Evolutionary conservation across 64 coral and sea anemone species (phyloP).

Genomic region (Montipora foliosa): DNA sequence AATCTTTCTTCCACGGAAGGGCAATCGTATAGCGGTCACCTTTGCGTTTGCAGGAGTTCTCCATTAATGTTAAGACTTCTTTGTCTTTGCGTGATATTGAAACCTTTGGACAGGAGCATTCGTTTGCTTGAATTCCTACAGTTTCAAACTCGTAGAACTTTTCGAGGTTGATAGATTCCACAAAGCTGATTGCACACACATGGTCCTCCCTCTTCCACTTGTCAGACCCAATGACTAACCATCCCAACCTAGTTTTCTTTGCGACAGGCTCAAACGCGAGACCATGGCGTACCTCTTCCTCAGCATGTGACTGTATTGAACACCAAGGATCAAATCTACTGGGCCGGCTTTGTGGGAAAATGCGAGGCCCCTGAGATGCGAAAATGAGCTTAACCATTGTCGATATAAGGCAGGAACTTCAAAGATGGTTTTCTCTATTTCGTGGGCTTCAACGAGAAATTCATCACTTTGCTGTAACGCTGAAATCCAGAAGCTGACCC

Average conservation of each 20-base stretch:
- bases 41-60: background rate
- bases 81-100: no score
- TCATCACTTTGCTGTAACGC: background rate
- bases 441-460: background rate
- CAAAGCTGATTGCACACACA: background rate
- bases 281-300: no score
- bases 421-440: constrained; percentile 3
- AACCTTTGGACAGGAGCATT: no score
- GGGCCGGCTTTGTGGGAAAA: constrained; percentile 3
- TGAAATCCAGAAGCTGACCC: constrained; percentile 3
- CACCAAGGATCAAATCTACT: background rate
- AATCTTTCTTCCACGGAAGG: no score
- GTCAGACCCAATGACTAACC: background rate
- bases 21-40: background rate
- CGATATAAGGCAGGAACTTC: background rate
- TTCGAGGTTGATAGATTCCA: no score
- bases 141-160: no score
- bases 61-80: no score
- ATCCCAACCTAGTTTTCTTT: background rate
- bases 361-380: background rate
- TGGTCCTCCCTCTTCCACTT: background rate
- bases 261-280: no score
- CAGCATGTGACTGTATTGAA: no score
- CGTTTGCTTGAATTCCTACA: no score
- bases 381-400: background rate